Evolutionary conservation across 2,113 vertebrate species (phyloP).

Genomic region (Gorilla gorilla): DNA sequence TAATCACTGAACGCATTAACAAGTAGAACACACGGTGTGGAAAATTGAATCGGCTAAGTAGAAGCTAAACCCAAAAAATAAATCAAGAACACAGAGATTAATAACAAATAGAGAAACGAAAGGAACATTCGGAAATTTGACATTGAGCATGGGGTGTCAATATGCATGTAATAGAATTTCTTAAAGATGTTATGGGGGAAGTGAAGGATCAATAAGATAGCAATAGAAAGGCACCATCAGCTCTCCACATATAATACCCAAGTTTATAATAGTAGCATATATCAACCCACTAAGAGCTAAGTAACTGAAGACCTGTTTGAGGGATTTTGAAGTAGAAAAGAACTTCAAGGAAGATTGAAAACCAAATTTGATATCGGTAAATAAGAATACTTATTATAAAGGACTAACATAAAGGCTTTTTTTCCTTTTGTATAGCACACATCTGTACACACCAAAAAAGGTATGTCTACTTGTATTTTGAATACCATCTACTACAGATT

Average conservation of each 20-base stretch:
- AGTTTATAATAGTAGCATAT: neutral
- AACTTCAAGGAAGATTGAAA: neutral
- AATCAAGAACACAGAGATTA: slow-evolving; percentile 50
- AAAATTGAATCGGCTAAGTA: slow-evolving; percentile 56
- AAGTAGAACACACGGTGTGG: slow-evolving; percentile 51
- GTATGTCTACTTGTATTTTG: neutral
- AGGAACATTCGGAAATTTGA: slow-evolving; percentile 38
- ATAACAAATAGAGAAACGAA: slow-evolving; percentile 53
- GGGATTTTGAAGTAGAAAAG: slow-evolving; percentile 21
- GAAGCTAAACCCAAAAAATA: slow-evolving; percentile 39
- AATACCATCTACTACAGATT: neutral
- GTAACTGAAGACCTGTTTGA: neutral
- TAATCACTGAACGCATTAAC: slow-evolving; percentile 51
- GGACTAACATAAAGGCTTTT: neutral
- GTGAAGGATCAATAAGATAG: slow-evolving; percentile 1
- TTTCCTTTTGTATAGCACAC: neutral
- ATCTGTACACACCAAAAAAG: neutral
- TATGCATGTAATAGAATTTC: slow-evolving; percentile 17
- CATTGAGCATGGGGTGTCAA: neutral
- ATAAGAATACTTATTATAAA: neutral
- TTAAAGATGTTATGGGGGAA: neutral
- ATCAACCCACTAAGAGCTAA: neutral
- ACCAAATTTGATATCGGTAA: neutral
- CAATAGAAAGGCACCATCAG: slow-evolving; percentile 27
- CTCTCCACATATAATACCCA: neutral